Evolutionary conservation across 1,140 invertebrate genomes (phyloP).

Genomic region (Neodiprion pinetum): DNA sequence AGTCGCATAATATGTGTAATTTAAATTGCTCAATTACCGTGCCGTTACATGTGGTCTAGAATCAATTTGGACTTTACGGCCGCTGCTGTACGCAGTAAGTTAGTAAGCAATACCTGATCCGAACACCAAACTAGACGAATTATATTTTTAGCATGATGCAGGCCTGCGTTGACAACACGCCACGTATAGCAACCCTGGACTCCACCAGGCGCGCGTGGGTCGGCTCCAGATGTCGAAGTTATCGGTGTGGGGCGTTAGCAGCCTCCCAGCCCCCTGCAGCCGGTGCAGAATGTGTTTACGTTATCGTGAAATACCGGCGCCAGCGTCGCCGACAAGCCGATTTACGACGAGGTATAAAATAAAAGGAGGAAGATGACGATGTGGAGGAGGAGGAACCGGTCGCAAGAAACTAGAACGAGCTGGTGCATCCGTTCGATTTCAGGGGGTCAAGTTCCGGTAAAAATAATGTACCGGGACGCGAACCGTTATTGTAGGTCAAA

Average conservation of each 20-base stretch:
- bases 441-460: too few species aligned
- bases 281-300: not conserved
- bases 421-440: too few species aligned
- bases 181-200: not conserved
- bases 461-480: too few species aligned
- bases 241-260: not conserved
- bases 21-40: too few species aligned
- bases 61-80: too few species aligned
- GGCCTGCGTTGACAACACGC: not conserved
- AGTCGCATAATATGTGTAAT: too few species aligned
- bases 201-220: not conserved
- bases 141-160: too few species aligned
- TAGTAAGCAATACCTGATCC: not conserved
- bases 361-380: not conserved
- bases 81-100: not conserved
- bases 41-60: too few species aligned
- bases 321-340: not conserved
- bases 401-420: too few species aligned
- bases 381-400: too few species aligned
- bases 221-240: not conserved
- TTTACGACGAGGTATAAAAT: not conserved
- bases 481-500: too few species aligned
- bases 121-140: too few species aligned
- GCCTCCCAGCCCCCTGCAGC: not conserved
- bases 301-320: slow-evolving; percentile 4